These are phyloP conservation scores for Cyanoderma ruficeps DNA, from an alignment of 2,113 vertebrate genomes.

Conservation along the genomic window DNA sequence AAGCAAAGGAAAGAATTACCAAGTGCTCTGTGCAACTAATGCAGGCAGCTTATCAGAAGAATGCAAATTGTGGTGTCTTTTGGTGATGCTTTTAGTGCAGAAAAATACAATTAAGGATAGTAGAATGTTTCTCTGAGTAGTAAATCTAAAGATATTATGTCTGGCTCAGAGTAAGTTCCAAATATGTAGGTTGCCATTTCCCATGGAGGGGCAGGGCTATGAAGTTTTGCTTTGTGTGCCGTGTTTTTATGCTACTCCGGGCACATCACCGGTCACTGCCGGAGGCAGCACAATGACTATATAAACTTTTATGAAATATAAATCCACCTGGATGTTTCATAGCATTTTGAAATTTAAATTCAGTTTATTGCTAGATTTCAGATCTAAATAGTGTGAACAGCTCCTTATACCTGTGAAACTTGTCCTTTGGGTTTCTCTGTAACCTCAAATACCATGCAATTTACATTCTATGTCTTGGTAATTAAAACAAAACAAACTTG, in stretches of 20 bases:
- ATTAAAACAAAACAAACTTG: background rate
- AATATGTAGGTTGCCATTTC: background rate
- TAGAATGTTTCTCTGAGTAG: background rate
- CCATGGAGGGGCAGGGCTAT: background rate
- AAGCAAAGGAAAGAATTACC: background rate
- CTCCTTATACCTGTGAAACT: background rate
- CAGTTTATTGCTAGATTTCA: background rate
- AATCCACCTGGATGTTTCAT: background rate
- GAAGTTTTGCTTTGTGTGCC: background rate
- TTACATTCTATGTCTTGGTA: background rate
- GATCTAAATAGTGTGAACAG: background rate
- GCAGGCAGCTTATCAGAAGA: background rate
- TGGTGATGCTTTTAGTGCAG: background rate
- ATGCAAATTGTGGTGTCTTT: background rate
- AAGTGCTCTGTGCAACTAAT: background rate
- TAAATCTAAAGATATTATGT: background rate
- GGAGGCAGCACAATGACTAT: background rate
- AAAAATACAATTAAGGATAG: background rate
- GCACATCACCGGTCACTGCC: background rate
- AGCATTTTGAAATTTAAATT: background rate
- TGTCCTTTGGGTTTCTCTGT: background rate
- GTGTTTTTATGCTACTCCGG: background rate
- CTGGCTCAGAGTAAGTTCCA: background rate
- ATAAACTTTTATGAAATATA: background rate
- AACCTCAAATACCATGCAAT: background rate